Evolutionary conservation across 1,140 invertebrate species (phyloP), one percentile per base, ranked within the genome.

Genomic region (Drosophila rufa): DNA sequence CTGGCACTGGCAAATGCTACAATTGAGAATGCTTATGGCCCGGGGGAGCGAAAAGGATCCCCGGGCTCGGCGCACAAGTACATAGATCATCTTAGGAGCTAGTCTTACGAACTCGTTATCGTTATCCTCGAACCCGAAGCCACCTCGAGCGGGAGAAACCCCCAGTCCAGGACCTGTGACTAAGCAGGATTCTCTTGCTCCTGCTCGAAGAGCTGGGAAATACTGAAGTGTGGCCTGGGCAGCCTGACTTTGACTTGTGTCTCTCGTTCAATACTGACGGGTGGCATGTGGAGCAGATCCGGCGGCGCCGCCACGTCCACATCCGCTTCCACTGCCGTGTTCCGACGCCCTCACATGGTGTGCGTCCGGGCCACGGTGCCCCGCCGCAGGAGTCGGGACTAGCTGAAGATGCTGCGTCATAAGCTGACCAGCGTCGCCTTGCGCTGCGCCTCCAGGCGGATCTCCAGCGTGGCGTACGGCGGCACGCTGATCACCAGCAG

Each of bases 381-480:
- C 75, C 79, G 83, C 38, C 76, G 65, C 67, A 60, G 42, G 15
- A 58, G 75, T 78, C 81, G 77, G 57, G 92, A 92, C 92, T 93
- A 93, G 81, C 89, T 93, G 70, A 93, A 92, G 55, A 92, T 73
- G 73, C 79, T 93, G 55, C 92, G 92, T 93, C 92, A 93, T 91
- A 93, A 92, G 40, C 80, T 90, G 43, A 82, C 78, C n/a, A 92
- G 68, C 70, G 85, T 87, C n/a, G 81, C 85, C 77, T 93, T 93
- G 17, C 91, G 91, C 45, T 92, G 92, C 11, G 90, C 78, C 75
- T 93, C 91, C 67, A 93, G 55, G 15, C 92, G 92, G 27, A 92
- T 91, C 73, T 94, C 94, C 6, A 93, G 82, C 75, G 91, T 92
- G 22, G 92, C 89, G 78, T 94, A 94, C 1, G 94, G 92, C 14